Base-by-base conservation (phyloP, 2,888 invertebrate species). In the Fabriciana adippe region DNA sequence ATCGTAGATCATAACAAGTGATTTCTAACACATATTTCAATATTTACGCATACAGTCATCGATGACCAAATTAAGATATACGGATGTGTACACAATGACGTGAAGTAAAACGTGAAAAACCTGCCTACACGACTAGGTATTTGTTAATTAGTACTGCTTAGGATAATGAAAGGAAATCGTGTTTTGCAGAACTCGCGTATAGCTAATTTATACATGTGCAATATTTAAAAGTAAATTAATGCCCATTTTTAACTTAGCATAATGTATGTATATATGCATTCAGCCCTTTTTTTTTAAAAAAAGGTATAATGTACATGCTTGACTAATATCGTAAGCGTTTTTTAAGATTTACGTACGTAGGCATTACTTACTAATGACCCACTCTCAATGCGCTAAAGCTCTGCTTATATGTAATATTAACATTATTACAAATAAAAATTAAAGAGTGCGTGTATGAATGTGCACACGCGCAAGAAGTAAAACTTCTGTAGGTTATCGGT, bases 11-110 rank as follows among this genome's bases (percentile, higher is more conserved):
- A 51, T 18, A 51, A 65, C 65, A 65, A 65, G 50, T 51, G 21
- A 59, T 59, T 66, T 60, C 65, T 59, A 59, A 66, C 41, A 66
- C 47, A 66, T 41, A 45, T 45, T 53, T 16, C 48, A 66, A 66
- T 59, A 66, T 59, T 66, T 59, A 53, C 35, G 41, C 35, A 18
- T 48, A 55, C 47, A 18, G 48, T 55, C 31, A 55, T 21, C 31
- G 56, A 67, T 67, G 67, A 63, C 54, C 55, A 63, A 67, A 63
- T 47, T 50, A 55, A 62, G 50, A 57, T 51, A 31, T 26, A 60
- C 66, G 60, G 66, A 68, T 68, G 68, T 68, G 54, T 65, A 55
- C 55, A 65, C 55, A 51, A 56, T 68, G 68, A 68, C 55, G 59
- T 55, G 48, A 57, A 53, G 31, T 45, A 64, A 65, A 68, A 68